Percentiles rank a stretch among this genome's conserved stretches.
phyloP scores from a whole-genome alignment of 2,888 invertebrate genomes.

The Drosophila rellima region DNA sequence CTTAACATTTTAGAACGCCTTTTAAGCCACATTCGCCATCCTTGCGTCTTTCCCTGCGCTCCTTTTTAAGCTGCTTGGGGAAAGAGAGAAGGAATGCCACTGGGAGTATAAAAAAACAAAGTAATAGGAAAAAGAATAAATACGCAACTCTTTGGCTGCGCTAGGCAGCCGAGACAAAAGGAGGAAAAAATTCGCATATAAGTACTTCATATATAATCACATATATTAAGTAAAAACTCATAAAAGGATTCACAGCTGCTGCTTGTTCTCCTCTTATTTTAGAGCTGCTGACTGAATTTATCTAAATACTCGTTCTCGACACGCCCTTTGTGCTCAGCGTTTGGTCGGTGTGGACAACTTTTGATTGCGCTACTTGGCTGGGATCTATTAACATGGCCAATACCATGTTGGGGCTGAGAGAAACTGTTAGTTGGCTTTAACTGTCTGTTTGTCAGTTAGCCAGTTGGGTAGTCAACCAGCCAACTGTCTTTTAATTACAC shows the following conservation, averaged over 20 bases:
- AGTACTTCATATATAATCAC: conserved; percentile 60
- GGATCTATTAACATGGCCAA: conserved; percentile 12
- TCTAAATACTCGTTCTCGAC: conserved; percentile 21
- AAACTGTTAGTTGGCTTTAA: neutral
- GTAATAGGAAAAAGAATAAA: conserved; percentile 36
- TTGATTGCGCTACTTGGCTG: conserved; percentile 34
- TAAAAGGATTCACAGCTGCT: conserved; percentile 42
- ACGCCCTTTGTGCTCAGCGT: conserved; percentile 5
- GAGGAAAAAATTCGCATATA: conserved; percentile 39
- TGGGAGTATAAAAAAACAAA: conserved; percentile 13
- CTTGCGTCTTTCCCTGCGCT: conserved; percentile 14
- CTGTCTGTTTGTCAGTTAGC: conserved; percentile 21
- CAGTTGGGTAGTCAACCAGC: conserved; percentile 34
- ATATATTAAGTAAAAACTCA: conserved; percentile 40
- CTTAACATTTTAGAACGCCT: conserved; percentile 70
- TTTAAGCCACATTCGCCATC: conserved; percentile 55
- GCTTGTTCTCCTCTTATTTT: neutral
- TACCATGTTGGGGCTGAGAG: conserved; percentile 1
- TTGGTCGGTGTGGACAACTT: conserved; percentile 32
- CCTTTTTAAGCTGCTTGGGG: conserved; percentile 37
- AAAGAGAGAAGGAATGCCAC: neutral
- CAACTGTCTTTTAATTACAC: conserved; percentile 76
- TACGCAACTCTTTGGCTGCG: conserved; percentile 36
- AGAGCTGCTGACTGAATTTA: conserved; percentile 21
- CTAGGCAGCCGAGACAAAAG: conserved; percentile 48